Evolutionary conservation across 37 sponge, comb jelly and placozoan species (phyloP).

Genomic region (Beroe forskalii): DNA sequence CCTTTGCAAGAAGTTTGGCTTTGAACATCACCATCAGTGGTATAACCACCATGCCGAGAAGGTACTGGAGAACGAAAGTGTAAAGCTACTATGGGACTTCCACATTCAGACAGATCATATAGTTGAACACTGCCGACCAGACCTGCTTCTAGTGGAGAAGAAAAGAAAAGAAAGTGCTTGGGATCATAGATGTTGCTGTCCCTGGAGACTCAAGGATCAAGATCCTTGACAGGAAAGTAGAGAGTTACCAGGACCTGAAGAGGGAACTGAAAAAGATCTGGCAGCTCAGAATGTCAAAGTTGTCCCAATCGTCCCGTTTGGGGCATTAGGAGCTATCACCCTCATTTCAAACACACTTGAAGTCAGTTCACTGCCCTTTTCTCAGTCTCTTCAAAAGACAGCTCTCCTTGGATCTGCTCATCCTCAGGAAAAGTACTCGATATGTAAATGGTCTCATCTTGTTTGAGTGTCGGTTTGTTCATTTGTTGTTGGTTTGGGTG

Average conservation of each 20-base stretch:
- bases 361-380: neutral
- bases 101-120: neutral
- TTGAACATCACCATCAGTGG: neutral
- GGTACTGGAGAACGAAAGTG: neutral
- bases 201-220: neutral
- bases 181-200: neutral
- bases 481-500: too few species aligned
- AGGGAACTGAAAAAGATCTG: neutral
- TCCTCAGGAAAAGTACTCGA: neutral
- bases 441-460: too few species aligned
- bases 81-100: neutral
- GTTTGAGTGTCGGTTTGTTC: too few species aligned
- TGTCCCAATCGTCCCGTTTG: neutral
- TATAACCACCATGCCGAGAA: neutral
- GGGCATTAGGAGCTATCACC: neutral
- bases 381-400: neutral
- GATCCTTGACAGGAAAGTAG: neutral
- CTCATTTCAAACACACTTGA: neutral
- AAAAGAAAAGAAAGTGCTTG: neutral
- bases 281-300: neutral
- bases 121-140: neutral
- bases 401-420: neutral
- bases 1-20: neutral
- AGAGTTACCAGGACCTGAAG: neutral
- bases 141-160: neutral